Conservation (phyloP, 2,797 vertebrate species). For the Pangasius djambal region DNA sequence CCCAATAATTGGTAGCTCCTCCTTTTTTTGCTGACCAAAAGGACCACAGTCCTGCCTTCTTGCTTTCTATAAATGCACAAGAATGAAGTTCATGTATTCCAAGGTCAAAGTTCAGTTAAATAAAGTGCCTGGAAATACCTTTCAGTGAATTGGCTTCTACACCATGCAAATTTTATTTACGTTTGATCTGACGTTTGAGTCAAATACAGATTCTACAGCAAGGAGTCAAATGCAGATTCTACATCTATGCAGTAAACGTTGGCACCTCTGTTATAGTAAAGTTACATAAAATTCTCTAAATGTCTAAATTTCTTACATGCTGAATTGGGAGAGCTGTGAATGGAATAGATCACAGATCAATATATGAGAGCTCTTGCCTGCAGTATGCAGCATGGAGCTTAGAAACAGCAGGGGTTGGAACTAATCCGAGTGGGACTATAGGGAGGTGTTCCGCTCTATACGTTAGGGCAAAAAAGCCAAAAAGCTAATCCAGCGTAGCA, state of each 20-base stretch:
- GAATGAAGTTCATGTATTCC: not conserved
- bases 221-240: not conserved
- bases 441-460: not conserved
- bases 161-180: not conserved
- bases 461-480: not conserved
- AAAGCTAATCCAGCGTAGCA: not conserved
- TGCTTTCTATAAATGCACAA: not conserved
- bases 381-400: not conserved
- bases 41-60: not conserved
- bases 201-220: not conserved
- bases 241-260: not conserved
- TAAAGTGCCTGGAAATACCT: not conserved
- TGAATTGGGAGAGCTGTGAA: not conserved
- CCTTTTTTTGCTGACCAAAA: not conserved
- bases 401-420: conserved; percentile 1
- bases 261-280: not conserved
- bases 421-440: not conserved
- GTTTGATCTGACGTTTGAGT: not conserved
- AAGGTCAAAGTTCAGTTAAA: not conserved
- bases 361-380: not conserved
- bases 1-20: not conserved
- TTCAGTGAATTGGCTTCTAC: not conserved
- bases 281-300: not conserved
- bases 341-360: not conserved
- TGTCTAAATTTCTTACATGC: not conserved